Conservation (phyloP, 2,888 invertebrate genomes). For the Polymixis flavicincta region DNA sequence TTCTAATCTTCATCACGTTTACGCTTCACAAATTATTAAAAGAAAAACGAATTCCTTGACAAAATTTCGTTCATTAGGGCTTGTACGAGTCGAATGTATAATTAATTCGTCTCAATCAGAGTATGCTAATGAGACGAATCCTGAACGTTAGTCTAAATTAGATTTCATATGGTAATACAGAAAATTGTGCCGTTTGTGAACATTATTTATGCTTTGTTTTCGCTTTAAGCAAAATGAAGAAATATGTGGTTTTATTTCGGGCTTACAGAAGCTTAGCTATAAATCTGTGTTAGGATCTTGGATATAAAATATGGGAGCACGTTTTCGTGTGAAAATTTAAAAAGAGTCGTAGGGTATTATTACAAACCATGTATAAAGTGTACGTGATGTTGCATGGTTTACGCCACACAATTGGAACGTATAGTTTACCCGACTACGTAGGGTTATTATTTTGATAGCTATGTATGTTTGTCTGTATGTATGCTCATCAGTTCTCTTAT, state of each 20-base stretch:
- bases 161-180: constrained; percentile 61
- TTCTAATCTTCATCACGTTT: constrained; percentile 13
- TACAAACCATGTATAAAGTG: background rate
- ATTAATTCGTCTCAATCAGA: constrained; percentile 57
- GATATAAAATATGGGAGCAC: constrained; percentile 11
- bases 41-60: constrained; percentile 36
- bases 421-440: background rate
- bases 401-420: background rate
- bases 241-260: constrained; percentile 28
- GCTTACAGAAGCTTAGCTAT: constrained; percentile 13
- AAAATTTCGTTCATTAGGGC: constrained; percentile 57
- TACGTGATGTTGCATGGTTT: background rate
- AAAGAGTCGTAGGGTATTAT: background rate
- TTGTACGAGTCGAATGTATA: constrained; percentile 57
- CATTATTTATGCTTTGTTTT: constrained; percentile 46
- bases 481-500: too few relatives aligned
- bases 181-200: constrained; percentile 30
- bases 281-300: constrained; percentile 45
- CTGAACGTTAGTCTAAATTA: constrained; percentile 33
- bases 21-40: constrained; percentile 15
- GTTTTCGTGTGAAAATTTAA: constrained; percentile 11
- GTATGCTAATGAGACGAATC: constrained; percentile 54
- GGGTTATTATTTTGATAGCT: too few relatives aligned
- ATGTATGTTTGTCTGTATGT: too few relatives aligned
- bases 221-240: constrained; percentile 27